Evolutionary conservation across 2,113 vertebrate genomes (phyloP).

Genomic region (Alectura lathami): DNA sequence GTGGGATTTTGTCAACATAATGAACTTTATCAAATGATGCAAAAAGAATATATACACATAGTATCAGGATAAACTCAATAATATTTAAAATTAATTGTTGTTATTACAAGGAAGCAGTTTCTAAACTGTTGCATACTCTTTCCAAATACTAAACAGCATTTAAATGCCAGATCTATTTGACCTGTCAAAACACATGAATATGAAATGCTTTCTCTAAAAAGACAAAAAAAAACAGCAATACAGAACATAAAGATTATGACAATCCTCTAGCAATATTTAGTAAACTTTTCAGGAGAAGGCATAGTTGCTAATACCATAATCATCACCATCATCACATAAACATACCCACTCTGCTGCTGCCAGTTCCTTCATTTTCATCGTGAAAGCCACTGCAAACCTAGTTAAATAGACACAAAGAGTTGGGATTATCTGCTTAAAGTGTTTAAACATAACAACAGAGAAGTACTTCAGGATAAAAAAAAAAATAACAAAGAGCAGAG

Average conservation of each 20-base stretch:
- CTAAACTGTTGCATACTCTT: neutral
- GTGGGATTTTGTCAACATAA: neutral
- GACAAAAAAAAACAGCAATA: neutral
- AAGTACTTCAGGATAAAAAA: neutral
- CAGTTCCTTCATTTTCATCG: slow-evolving; percentile 81
- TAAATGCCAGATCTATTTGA: neutral
- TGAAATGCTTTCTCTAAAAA: neutral
- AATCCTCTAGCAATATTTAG: neutral
- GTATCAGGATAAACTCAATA: rapidly evolving
- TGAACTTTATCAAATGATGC: neutral
- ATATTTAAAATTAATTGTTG: neutral
- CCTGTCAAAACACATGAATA: neutral
- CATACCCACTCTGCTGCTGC: slow-evolving; percentile 86
- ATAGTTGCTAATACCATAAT: neutral
- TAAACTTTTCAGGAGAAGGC: neutral
- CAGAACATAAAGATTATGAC: neutral
- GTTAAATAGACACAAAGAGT: neutral
- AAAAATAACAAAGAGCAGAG: neutral
- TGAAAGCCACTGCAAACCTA: slow-evolving; percentile 95
- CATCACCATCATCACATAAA: neutral
- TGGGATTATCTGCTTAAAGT: slow-evolving; percentile 17
- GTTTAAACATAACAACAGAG: neutral
- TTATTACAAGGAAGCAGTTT: neutral
- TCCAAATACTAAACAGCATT: neutral
- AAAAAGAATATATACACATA: neutral